Base-by-base conservation (phyloP, 2,113 vertebrate genomes). In the Brachirus orientalis region DNA sequence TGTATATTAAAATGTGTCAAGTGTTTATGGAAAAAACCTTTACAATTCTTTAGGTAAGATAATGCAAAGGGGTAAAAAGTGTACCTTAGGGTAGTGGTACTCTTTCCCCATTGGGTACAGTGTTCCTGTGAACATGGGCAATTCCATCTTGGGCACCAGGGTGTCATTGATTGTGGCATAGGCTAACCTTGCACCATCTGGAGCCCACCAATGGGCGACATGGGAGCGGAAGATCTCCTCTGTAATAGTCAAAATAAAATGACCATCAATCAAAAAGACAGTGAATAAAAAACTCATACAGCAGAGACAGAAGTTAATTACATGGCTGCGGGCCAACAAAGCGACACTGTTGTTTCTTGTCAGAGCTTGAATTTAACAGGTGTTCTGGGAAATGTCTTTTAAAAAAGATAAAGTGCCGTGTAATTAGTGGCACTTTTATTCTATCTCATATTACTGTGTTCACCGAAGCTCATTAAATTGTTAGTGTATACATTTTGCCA, bases 121-220 rank as follows among this genome's bases (percentile, higher is more conserved):
- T 0, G 90, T 91, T 56, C 95, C 94, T 0, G 97, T 97, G 65
- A 97, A 99, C 62, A 95, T 93, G 0, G 96, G 96, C 43, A 99
- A 94, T 85, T 98, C 98, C 98, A 98, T 99, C 63, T 84, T 85
- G 13, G 96, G 97, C 33, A 99, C 98, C 67, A 95, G 90, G 13
- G 94, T 96, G 85, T 97, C 95, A 5, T 99, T 97, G 89, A 99
- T 97, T 68, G 97, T 98, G 75, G 96, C 94, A 0, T 98, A 98
- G 0, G 96, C 97, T 10, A 99, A 75, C 75, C 96, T 89, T 1
- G 96, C 95, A 1, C 98, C 96, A 33, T 98, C 96, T 0, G 96
- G 96, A 48, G 98, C 97, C 98, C 98, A 99, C 98, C 98, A 99
- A 45, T 99, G 97, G 13, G 98, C 96, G 6, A 98, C 89, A 20